Evolutionary conservation across 2,888 invertebrate genomes (phyloP).

Genomic region (Neoaliturus tenellus): DNA sequence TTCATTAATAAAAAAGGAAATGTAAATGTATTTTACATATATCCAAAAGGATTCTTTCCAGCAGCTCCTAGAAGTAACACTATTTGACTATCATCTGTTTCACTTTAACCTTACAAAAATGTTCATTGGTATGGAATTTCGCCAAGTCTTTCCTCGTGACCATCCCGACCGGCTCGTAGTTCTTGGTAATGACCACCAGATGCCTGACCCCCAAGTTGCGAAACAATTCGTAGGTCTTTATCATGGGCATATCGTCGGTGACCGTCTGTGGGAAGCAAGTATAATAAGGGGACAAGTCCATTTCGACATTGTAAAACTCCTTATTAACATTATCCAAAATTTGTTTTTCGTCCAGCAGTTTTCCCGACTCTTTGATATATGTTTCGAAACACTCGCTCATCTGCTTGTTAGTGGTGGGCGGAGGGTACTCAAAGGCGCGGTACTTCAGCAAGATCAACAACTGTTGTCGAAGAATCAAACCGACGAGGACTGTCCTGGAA

Average conservation of each 20-base stretch:
- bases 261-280: slow-evolving; percentile 61
- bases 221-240: background rate
- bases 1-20: no score
- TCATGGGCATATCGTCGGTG: background rate
- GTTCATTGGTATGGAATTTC: background rate
- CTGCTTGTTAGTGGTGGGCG: slow-evolving; percentile 57
- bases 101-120: background rate
- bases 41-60: no score
- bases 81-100: background rate
- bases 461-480: slow-evolving; percentile 76
- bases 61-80: no score
- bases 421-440: slow-evolving; percentile 71
- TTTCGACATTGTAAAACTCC: background rate
- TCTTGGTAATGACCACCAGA: background rate
- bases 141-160: background rate
- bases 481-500: background rate
- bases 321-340: background rate
- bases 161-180: background rate
- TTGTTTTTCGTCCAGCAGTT: background rate
- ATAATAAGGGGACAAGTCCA: slow-evolving; percentile 62
- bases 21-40: no score
- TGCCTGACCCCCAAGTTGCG: slow-evolving; percentile 9
- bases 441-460: slow-evolving; percentile 75
- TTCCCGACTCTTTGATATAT: slow-evolving; percentile 54
- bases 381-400: slow-evolving; percentile 53